Base-by-base conservation (phyloP, 2,888 invertebrate genomes). In the Lycophotia porphyrea region DNA sequence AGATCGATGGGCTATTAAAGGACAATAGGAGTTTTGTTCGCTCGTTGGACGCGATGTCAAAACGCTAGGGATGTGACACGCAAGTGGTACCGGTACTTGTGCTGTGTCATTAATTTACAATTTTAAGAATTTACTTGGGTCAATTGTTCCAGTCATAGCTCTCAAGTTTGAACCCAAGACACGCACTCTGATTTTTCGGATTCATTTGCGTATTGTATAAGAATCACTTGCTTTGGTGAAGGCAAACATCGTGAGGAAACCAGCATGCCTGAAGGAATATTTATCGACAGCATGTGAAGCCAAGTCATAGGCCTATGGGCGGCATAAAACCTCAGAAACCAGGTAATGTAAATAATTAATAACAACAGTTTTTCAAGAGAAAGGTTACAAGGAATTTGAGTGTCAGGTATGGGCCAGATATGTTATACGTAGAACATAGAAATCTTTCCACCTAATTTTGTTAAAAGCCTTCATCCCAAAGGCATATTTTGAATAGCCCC, bases 1-100 rank as follows among this genome's bases (percentile, higher is more conserved):
- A 91, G 90, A 93, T 93, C 93, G 91, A 93, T 92, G 88, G 87
- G 86, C 92, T 91, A 92, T 93, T 92, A 92, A 80, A 85, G 88
- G 80, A 94, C 94, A 94, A 94, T 93, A 81, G 92, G 60, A 70
- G 89, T 74, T 81, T 81, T 87, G 87, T 78, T 65, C 67, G 74
- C 76, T 74, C 39, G 72, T 76, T 84, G 79, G 89, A 85, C 31
- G 55, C 24, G 86, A 85, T 85, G 88, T 90, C 89, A 84, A 85
- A 89, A 86, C 76, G 65, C 44, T 87, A 86, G 86, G 71, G 84
- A 72, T 78, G 87, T 76, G 80, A 65, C 58, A 66, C 1, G 55
- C 13, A 18, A 58, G 24, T 66, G 64, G 47, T 74, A 71, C 3
- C 81, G 75, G 69, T 61, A 69, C 34, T 52, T 71, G 34, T 27